Evolutionary conservation across 2,113 vertebrate species (phyloP), one percentile per base, ranked within the genome.

Genomic region (Anolis carolinensis): DNA sequence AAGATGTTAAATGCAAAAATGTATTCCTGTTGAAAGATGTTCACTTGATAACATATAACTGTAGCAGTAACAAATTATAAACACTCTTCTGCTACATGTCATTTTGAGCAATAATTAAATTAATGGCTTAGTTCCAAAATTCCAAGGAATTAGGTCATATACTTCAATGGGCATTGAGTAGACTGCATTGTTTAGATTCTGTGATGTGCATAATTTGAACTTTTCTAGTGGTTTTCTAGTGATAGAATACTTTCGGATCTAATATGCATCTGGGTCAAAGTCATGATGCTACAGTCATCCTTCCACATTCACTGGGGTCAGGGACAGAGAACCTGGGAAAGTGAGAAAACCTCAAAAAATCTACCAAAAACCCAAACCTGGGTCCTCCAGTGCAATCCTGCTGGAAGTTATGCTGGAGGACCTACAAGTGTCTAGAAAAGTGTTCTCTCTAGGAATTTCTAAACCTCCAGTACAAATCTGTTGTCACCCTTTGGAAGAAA

Each of bases 1-100:
- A 95, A 96, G 95, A 95, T 81, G 32, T 91, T 75, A 74, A 86
- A 83, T 79, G 70, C 14, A 82, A 70, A 79, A n/a, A 76, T 76
- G 79, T 75, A 78, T 83, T 75, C 21, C 70, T 50, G 59, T 81
- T 18, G 72, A 68, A 89, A 84, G 87, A 62, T 34, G 52, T 0
- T 30, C 2, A 55, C 87, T 71, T 83, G 62, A 67, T 1, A 79
- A 90, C 67, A 83, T 78, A 88, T 89, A 68, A 0, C 84, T 75
- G 75, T 87, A 14, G 9, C 62, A 52, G 0, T 78, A 86, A 55
- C 21, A 27, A 76, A 48, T n/a, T 74, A 75, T 82, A 2, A 75
- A 83, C 23, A 74, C 2, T 0, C 25, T 67, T 92, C 84, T 44
- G 67, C 67, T 77, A 16, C 0, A 20, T n/a, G 72, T 85, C 80